Percentiles rank a stretch among this genome's conserved stretches.
Conservation (phyloP, 2,888 invertebrate species). For the Pristionchus exspectatus region DNA sequence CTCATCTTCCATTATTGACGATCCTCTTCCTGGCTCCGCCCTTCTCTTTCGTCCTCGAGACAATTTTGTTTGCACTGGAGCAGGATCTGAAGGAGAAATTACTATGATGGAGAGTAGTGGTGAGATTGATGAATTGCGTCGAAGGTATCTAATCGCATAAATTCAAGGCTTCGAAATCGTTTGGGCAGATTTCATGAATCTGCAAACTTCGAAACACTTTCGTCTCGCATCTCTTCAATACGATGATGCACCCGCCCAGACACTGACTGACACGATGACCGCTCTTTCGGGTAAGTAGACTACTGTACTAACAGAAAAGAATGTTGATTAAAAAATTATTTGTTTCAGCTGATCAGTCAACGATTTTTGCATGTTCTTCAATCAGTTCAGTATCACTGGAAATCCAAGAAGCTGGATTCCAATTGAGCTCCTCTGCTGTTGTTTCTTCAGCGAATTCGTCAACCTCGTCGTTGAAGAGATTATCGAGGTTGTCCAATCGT, state of each 20-base stretch:
- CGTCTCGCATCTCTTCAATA: slow-evolving; percentile 36
- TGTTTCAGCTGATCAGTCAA: slow-evolving; percentile 41
- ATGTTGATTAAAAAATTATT: neutral
- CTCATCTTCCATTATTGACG: slow-evolving; percentile 45
- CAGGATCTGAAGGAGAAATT: slow-evolving; percentile 22
- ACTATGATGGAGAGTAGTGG: slow-evolving; percentile 2
- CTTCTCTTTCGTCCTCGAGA: slow-evolving; percentile 41
- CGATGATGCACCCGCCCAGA: neutral
- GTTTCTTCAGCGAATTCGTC: neutral
- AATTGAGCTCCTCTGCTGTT: neutral
- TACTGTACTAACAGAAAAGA: neutral
- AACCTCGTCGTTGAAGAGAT: slow-evolving; percentile 22
- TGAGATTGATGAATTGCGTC: neutral
- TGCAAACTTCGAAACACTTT: neutral
- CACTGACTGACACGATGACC: slow-evolving; percentile 28
- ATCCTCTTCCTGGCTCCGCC: slow-evolving; percentile 49
- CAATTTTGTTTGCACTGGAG: slow-evolving; percentile 37
- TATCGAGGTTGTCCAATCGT: slow-evolving; percentile 12
- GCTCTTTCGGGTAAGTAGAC: neutral
- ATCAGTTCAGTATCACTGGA: neutral
- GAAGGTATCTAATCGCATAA: neutral
- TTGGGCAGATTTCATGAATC: slow-evolving; percentile 37
- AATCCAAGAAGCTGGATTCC: slow-evolving; percentile 33
- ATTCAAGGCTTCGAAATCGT: slow-evolving; percentile 22
- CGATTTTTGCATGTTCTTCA: slow-evolving; percentile 25